phyloP scores from a whole-genome alignment of 2,113 vertebrate genomes.

The Cephalopterus ornatus region DNA sequence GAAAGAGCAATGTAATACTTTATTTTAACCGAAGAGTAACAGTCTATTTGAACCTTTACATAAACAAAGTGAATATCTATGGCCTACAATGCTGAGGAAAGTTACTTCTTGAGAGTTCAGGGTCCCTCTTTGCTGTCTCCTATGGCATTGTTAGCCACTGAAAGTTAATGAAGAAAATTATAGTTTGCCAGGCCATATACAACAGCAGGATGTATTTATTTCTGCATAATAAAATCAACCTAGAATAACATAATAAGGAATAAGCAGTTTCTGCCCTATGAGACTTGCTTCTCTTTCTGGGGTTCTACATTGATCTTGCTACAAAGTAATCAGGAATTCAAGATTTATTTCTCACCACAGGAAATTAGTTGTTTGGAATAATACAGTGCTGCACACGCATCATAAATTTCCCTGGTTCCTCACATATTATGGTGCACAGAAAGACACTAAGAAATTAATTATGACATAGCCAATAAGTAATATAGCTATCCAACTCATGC shows the following conservation, averaged over 20 bases:
- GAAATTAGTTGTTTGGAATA: constrained; percentile 9
- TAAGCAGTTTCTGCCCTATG: background rate
- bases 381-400: background rate
- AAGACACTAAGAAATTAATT: background rate
- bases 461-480: background rate
- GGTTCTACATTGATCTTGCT: background rate
- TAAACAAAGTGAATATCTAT: background rate
- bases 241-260: background rate
- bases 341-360: background rate
- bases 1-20: background rate
- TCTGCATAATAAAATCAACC: background rate
- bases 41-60: background rate
- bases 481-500: background rate
- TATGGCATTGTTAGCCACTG: background rate
- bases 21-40: background rate
- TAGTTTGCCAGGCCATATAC: background rate
- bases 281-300: background rate
- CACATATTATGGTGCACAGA: background rate
- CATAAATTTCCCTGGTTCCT: background rate
- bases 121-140: background rate
- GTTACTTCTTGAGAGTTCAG: background rate
- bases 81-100: background rate
- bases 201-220: constrained; percentile 7
- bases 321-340: background rate
- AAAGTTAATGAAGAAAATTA: constrained; percentile 23